Evolutionary conservation across 1,140 invertebrate species (phyloP), one percentile per base, ranked within the genome.

Genomic region (Drosophila ohnishii): DNA sequence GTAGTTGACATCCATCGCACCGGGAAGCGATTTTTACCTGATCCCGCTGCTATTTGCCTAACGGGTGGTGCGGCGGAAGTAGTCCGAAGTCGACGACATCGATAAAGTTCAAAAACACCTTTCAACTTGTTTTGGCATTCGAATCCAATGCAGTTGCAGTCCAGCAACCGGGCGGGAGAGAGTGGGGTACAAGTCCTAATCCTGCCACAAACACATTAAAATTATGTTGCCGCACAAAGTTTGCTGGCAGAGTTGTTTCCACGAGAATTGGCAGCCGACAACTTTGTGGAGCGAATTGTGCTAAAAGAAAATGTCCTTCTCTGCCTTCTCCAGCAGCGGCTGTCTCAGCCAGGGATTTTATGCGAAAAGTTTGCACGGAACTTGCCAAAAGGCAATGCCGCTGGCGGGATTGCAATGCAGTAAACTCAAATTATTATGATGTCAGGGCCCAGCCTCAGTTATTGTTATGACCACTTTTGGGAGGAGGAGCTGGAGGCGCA

Each of bases 251-350:
- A 53, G 16, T 14, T 48, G 64, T 73, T 77, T 85, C 74, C 71
- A 82, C 44, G n/a, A 57, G 72, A 80, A 83, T 80, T 88, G 80
- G 58, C 67, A 82, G 66, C 44, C 34, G 8, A 57, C 83, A 88
- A 87, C 84, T 87, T 83, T 88, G 65, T 82, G 84, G n/a, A 44
- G 76, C 48, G 86, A 87, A 87, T 87, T 88, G 76, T 88, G 84
- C 84, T 83, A 73, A 88, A 88, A 88, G 85, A 88, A 88, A 88
- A 78, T 88, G 77, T 84, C 80, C 80, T 85, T 81, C 40, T 70
- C 75, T 65, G 40, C 30, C 57, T 59, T 63, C 44, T 44, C 32
- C 19, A 44, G 25, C 19, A 47, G 25, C 34, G n/a, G 55, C 62
- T 57, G 75, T 55, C 39, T 61, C 62, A 50, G 25, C 34, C 60